phyloP scores from a whole-genome alignment of 2,797 vertebrate genomes.

The Phalloptychus januarius region DNA sequence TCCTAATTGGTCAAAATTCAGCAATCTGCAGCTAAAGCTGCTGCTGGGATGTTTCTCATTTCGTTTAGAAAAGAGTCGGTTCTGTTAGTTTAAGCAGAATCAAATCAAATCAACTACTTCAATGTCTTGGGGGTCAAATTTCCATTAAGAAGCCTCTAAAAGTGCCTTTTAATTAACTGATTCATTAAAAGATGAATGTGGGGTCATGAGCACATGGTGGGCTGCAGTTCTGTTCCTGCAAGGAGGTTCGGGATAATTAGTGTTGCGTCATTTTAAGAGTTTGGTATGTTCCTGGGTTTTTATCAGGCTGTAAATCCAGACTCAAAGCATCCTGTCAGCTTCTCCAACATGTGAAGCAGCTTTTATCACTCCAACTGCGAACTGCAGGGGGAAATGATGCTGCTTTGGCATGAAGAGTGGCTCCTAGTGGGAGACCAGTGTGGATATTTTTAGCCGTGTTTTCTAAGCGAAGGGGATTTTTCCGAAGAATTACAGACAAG shows the following conservation, averaged over 20 bases:
- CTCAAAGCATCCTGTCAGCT: constrained; percentile 1
- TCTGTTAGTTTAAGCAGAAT: background rate
- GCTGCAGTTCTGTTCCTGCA: background rate
- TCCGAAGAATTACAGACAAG: background rate
- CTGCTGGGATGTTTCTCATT: background rate
- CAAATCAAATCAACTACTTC: background rate
- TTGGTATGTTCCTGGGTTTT: background rate
- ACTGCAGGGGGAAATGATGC: constrained; percentile 1
- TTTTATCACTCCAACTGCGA: background rate
- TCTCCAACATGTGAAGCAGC: constrained; percentile 12
- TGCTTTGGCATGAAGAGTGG: background rate
- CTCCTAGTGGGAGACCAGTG: background rate
- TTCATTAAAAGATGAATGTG: background rate
- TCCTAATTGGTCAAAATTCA: background rate
- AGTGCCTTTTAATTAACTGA: background rate
- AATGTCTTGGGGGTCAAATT: background rate
- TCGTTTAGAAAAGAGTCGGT: background rate
- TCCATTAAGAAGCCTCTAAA: background rate
- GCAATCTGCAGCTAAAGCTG: background rate
- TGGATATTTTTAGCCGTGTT: constrained; percentile 15
- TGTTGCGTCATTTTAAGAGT: background rate
- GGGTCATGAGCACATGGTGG: background rate
- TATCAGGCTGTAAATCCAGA: background rate
- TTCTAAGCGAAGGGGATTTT: constrained; percentile 7
- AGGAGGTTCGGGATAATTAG: background rate